These are phyloP conservation scores for Phalacrocorax aristotelis DNA, from an alignment of 2,113 vertebrate species.

Conservation along the genomic window DNA sequence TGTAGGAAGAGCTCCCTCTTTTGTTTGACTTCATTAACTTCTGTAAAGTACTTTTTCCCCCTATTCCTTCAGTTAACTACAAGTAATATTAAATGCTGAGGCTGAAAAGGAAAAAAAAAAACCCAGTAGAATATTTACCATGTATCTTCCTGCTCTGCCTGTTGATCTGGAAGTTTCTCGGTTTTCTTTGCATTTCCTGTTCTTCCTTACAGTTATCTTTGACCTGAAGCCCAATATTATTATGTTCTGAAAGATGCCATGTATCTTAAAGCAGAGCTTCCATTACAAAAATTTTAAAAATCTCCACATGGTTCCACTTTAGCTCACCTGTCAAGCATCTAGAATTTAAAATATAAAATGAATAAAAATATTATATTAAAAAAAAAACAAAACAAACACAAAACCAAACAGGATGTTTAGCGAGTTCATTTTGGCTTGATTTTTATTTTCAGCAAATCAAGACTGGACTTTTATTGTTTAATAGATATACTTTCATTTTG, in stretches of 20 bases:
- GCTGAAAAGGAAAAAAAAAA: neutral
- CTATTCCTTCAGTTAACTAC: neutral
- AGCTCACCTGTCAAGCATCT: neutral
- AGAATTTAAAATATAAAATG: neutral
- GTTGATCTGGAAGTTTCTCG: neutral
- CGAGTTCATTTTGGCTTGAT: neutral
- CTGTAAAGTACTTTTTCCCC: neutral
- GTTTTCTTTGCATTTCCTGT: neutral
- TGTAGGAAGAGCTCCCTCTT: slow-evolving; percentile 20
- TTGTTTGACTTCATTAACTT: neutral
- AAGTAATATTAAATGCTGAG: neutral
- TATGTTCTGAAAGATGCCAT: neutral
- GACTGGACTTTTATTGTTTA: neutral
- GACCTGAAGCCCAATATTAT: neutral
- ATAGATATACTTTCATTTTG: neutral
- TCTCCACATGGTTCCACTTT: neutral
- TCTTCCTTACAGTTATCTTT: neutral
- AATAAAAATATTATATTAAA: neutral
- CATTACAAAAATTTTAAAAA: neutral
- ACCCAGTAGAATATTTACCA: neutral
- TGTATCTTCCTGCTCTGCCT: neutral
- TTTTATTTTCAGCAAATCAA: neutral
- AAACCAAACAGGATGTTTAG: neutral
- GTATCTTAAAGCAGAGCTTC: neutral
- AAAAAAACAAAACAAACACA: too few relatives aligned